These are phyloP conservation scores for Vireo altiloquus DNA, from an alignment of 2,113 vertebrate genomes.

Conservation along the genomic window DNA sequence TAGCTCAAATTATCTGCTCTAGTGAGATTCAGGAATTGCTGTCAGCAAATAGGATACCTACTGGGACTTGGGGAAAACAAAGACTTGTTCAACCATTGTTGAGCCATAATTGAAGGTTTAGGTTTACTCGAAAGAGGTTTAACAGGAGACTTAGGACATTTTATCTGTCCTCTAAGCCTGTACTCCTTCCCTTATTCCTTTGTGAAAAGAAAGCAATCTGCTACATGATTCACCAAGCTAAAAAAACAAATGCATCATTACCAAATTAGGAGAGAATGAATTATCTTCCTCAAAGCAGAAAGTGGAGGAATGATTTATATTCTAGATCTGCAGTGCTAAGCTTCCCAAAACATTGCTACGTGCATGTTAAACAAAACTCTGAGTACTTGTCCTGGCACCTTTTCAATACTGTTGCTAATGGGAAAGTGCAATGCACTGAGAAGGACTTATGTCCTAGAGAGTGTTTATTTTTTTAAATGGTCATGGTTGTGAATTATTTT, in stretches of 20 bases:
- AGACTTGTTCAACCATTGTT: not conserved
- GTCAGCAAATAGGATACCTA: not conserved
- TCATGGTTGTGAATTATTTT: not conserved
- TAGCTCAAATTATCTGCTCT: not conserved
- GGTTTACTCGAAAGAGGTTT: not conserved
- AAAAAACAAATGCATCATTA: not conserved
- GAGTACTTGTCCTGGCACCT: not conserved
- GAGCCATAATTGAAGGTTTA: slow-evolving; percentile 5
- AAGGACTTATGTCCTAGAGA: not conserved
- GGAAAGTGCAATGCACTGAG: not conserved
- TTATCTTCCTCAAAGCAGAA: not conserved
- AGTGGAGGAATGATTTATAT: not conserved
- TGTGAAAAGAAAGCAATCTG: not conserved
- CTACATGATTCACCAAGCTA: not conserved
- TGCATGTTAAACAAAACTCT: not conserved
- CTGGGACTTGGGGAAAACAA: not conserved
- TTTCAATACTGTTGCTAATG: not conserved
- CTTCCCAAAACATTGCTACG: not conserved
- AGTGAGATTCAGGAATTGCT: not conserved
- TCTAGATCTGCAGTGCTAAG: not conserved
- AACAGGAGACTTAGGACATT: not conserved
- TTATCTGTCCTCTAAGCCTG: not conserved
- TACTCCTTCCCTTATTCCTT: not conserved
- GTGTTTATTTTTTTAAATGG: not conserved
- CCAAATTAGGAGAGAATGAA: not conserved